phyloP scores from a whole-genome alignment of 2,888 invertebrate species.

The Scaptomyza parva region DNA sequence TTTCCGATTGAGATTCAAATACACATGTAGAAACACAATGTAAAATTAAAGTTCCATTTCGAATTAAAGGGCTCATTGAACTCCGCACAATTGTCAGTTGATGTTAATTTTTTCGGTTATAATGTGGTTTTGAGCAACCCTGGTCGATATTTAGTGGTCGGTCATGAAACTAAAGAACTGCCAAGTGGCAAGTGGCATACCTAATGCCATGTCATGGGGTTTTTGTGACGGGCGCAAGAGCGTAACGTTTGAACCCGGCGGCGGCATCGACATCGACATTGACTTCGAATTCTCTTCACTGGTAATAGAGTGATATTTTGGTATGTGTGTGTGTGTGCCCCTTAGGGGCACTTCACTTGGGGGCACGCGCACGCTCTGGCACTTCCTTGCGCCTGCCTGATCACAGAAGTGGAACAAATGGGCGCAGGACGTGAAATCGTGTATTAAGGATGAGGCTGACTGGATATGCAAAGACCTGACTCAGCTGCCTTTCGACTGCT shows the following conservation, averaged over 20 bases:
- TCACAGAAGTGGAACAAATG: constrained; percentile 79
- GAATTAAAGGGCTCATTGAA: constrained; percentile 39
- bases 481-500: constrained; percentile 58
- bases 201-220: constrained; percentile 57
- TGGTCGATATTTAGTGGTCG: constrained; percentile 45
- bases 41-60: constrained; percentile 7
- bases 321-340: constrained; percentile 10
- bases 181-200: constrained; percentile 70
- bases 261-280: not conserved
- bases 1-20: not conserved
- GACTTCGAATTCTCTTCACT: constrained; percentile 1
- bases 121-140: constrained; percentile 34
- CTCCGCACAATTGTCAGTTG: constrained; percentile 19
- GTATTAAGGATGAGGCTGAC: constrained; percentile 17
- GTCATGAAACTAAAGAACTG: constrained; percentile 48
- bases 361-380: constrained; percentile 78
- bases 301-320: constrained; percentile 70
- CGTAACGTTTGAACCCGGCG: constrained; percentile 68
- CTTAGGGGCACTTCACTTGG: constrained; percentile 27
- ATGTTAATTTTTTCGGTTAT: constrained; percentile 18
- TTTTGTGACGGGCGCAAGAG: constrained; percentile 66
- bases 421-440: constrained; percentile 66
- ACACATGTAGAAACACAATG: not conserved
- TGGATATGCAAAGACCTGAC: constrained; percentile 39
- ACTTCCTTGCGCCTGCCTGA: constrained; percentile 78